Conservation (phyloP, 2,797 vertebrate species). For the Rhabdomys pumilio region DNA sequence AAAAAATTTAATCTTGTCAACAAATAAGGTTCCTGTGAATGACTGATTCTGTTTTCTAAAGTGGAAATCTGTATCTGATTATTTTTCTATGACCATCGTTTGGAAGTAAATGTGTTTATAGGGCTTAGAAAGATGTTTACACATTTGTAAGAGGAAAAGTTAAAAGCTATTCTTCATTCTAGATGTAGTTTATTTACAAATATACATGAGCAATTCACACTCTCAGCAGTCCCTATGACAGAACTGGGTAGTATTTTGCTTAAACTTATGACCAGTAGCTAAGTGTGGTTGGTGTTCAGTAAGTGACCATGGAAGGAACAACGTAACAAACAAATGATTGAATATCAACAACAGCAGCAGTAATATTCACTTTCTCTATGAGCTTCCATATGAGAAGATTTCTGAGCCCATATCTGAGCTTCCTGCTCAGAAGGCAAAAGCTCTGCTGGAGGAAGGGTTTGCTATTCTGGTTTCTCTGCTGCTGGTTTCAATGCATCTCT, state of each 20-base stretch:
- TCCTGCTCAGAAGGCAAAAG: not conserved
- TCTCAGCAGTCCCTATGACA: not conserved
- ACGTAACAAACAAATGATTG: not conserved
- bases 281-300: not conserved
- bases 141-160: not conserved
- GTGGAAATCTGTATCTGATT: constrained; percentile 61
- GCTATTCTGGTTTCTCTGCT: not conserved
- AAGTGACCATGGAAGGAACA: not conserved
- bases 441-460: not conserved
- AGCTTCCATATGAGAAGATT: constrained; percentile 5
- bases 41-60: constrained; percentile 62
- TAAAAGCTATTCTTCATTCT: constrained; percentile 55
- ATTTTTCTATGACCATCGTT: constrained; percentile 46
- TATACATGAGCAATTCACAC: not conserved
- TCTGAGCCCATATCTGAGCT: not conserved
- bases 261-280: not conserved
- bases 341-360: not conserved
- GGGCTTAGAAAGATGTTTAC: not conserved
- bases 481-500: not conserved
- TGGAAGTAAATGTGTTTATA: constrained; percentile 23
- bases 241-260: not conserved
- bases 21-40: constrained; percentile 15
- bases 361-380: not conserved
- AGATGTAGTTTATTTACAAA: not conserved
- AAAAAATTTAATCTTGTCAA: constrained; percentile 69